Conservation (phyloP, 2,797 vertebrate genomes). For the Chromis chromis region DNA sequence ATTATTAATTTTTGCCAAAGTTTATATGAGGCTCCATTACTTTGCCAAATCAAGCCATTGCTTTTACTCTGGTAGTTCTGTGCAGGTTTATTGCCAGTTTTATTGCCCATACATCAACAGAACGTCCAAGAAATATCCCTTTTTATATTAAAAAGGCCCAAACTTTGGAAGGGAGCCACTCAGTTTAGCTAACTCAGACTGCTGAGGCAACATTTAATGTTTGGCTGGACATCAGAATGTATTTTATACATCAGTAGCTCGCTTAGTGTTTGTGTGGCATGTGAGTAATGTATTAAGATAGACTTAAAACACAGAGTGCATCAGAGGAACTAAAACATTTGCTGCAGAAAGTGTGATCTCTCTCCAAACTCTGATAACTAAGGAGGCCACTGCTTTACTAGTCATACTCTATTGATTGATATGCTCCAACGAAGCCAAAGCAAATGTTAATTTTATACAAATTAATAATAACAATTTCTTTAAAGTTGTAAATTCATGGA, state of each 20-base stretch:
- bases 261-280: too few relatives aligned
- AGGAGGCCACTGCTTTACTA: not conserved
- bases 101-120: not conserved
- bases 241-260: too few relatives aligned
- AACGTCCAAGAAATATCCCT: not conserved
- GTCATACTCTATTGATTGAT: not conserved
- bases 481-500: slow-evolving; percentile 41
- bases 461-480: slow-evolving; percentile 29
- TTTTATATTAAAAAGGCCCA: not conserved
- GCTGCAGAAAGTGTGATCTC: not conserved
- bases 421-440: not conserved
- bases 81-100: too few relatives aligned
- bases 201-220: not conserved
- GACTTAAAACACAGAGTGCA: not conserved
- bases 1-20: not conserved
- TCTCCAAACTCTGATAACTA: not conserved
- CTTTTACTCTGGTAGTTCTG: not conserved
- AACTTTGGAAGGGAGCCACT: not conserved
- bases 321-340: not conserved
- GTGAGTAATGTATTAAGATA: not conserved
- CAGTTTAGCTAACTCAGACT: not conserved
- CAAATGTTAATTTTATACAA: slow-evolving; percentile 11
- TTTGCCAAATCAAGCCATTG: not conserved
- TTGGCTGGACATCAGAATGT: too few relatives aligned
- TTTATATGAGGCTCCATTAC: not conserved